These are phyloP conservation scores for Sylvia borin DNA, from an alignment of 2,797 vertebrate species.

Conservation along the genomic window DNA sequence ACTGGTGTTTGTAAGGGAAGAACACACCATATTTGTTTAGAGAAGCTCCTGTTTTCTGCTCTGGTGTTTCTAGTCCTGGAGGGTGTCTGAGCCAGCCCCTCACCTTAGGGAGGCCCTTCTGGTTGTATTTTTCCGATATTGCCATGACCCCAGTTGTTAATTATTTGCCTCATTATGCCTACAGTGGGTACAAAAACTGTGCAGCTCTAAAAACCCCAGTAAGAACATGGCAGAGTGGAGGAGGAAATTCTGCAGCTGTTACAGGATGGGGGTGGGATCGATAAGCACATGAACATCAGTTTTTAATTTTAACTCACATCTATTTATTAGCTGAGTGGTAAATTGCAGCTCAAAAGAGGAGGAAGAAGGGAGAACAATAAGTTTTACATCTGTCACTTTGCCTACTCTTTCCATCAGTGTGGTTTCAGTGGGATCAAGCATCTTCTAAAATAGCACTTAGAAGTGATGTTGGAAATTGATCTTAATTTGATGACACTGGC, in stretches of 20 bases:
- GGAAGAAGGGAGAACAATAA: slow-evolving; percentile 39
- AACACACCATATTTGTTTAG: not conserved
- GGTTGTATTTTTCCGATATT: not conserved
- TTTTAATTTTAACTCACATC: slow-evolving; percentile 56
- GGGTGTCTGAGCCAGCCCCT: not conserved
- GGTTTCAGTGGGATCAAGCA: slow-evolving; percentile 30
- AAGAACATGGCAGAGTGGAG: not conserved
- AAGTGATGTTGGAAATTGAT: slow-evolving; percentile 7
- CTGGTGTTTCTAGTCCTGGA: not conserved
- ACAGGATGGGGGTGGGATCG: slow-evolving; percentile 3
- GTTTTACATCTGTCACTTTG: slow-evolving; percentile 52
- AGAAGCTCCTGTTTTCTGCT: not conserved
- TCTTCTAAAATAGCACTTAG: slow-evolving; percentile 20
- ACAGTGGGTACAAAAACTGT: not conserved
- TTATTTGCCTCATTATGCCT: not conserved
- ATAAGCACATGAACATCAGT: slow-evolving; percentile 4
- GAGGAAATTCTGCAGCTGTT: slow-evolving; percentile 39
- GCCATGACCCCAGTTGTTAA: not conserved
- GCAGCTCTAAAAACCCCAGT: not conserved
- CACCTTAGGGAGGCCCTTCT: not conserved
- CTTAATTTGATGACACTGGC: not conserved
- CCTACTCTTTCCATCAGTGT: slow-evolving; percentile 18
- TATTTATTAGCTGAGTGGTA: slow-evolving; percentile 60
- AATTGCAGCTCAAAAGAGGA: slow-evolving; percentile 45
- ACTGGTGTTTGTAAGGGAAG: not conserved